phyloP scores from a whole-genome alignment of 2,888 invertebrate genomes.

The Ophion obscuratus region DNA sequence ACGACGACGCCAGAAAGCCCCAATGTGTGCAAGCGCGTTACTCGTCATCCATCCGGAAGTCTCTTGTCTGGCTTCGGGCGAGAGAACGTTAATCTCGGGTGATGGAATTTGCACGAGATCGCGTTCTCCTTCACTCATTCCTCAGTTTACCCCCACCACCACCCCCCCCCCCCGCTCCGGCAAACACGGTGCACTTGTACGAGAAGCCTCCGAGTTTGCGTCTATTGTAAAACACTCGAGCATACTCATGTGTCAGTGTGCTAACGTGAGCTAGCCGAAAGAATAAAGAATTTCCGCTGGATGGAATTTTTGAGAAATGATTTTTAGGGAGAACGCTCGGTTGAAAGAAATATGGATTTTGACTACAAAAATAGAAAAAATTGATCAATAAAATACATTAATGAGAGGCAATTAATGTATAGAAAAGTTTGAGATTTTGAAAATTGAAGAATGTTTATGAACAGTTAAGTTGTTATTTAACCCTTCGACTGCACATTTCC shows the following conservation, averaged over 20 bases:
- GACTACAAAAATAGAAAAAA: no score
- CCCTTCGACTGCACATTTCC: no score
- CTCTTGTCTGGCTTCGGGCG: constrained; percentile 52
- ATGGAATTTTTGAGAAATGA: background rate
- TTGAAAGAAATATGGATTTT: no score
- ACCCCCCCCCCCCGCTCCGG: no score
- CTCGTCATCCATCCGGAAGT: constrained; percentile 38
- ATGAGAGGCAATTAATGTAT: no score
- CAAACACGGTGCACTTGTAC: constrained; percentile 30
- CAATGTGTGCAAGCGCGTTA: constrained; percentile 7
- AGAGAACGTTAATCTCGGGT: constrained; percentile 62
- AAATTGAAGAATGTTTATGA: no score
- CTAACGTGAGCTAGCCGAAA: background rate
- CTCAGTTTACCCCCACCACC: background rate
- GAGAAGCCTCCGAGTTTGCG: constrained; percentile 43
- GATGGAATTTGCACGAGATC: constrained; percentile 62
- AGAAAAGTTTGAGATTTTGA: no score
- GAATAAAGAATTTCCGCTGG: background rate
- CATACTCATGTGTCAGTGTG: background rate
- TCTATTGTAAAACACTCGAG: background rate
- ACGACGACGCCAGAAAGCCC: constrained; percentile 28
- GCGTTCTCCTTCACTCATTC: constrained; percentile 27
- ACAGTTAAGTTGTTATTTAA: no score
- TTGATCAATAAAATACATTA: no score
- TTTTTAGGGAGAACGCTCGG: no score